Percentiles rank a stretch among this genome's conserved stretches.
phyloP scores from a whole-genome alignment of 2,888 invertebrate species.

The Dexiosoma caninum region DNA sequence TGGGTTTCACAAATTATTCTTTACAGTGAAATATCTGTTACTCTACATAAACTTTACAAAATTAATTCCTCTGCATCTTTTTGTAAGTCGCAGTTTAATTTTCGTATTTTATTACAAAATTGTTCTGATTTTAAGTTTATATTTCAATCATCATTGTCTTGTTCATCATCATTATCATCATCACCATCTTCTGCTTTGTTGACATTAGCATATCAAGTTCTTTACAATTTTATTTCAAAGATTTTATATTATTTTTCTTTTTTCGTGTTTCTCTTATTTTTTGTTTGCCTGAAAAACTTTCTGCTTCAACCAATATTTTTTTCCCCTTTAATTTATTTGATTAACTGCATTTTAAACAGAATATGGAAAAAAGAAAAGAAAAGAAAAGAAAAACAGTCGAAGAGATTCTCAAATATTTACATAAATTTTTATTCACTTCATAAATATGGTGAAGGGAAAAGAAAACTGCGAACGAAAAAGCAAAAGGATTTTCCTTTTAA shows the following conservation, averaged over 20 bases:
- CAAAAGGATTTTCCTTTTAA: conserved; percentile 46
- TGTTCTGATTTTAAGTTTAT: not conserved
- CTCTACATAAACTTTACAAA: too few relatives aligned
- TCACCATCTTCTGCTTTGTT: conserved; percentile 30
- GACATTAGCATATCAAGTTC: conserved; percentile 52
- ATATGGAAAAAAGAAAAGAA: not conserved
- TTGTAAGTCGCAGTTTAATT: too few relatives aligned
- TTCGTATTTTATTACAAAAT: not conserved
- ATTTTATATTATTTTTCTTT: conserved; percentile 11
- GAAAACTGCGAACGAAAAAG: not conserved
- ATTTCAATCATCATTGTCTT: too few relatives aligned
- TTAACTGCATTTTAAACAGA: conserved; percentile 53
- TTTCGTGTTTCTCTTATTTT: too few relatives aligned
- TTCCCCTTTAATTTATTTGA: conserved; percentile 56
- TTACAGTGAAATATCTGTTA: too few relatives aligned
- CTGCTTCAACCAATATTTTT: conserved; percentile 31
- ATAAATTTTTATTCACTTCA: conserved; percentile 34
- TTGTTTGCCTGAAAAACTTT: not conserved
- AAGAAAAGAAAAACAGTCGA: not conserved
- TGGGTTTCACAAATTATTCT: too few relatives aligned
- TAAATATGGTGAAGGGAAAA: conserved; percentile 7
- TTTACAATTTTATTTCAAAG: conserved; percentile 37
- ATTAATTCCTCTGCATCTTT: too few relatives aligned
- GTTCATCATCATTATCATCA: not conserved
- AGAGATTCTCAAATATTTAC: conserved; percentile 50